Evolutionary conservation across 2,888 invertebrate species (phyloP).

Genomic region (Leptodirus hochenwartii): DNA sequence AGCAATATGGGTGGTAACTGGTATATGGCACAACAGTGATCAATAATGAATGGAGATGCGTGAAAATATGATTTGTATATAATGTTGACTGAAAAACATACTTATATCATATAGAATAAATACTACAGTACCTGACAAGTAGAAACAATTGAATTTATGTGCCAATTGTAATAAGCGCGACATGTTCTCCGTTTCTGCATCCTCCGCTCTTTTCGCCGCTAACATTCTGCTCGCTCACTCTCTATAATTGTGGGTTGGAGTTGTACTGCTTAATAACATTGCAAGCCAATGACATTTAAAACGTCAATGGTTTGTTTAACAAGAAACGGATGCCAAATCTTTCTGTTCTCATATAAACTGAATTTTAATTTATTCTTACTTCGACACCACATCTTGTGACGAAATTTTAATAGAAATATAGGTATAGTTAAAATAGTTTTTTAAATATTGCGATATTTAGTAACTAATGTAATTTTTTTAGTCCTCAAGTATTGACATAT

Average conservation of each 20-base stretch:
- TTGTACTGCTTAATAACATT: neutral
- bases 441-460: too few species aligned
- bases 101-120: conserved; percentile 1
- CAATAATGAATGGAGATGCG: conserved; percentile 8
- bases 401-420: too few species aligned
- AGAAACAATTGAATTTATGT: conserved; percentile 78
- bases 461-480: too few species aligned
- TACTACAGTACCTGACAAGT: conserved; percentile 53
- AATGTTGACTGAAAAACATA: too few species aligned
- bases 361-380: neutral
- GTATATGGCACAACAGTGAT: conserved; percentile 10
- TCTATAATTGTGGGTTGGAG: neutral
- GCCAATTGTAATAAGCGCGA: conserved; percentile 61
- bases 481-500: too few species aligned
- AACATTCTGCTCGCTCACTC: neutral
- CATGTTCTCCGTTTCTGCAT: conserved; percentile 25
- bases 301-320: neutral
- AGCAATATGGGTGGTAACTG: conserved; percentile 12
- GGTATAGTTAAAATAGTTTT: too few species aligned
- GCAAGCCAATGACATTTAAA: neutral
- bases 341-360: neutral
- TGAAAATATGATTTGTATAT: conserved; percentile 4
- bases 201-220: neutral
- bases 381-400: neutral
- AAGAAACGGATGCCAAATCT: neutral